Evolutionary conservation across 2,888 invertebrate species (phyloP), one percentile per base, ranked within the genome.

Genomic region (Synanthedon tipuliformis): DNA sequence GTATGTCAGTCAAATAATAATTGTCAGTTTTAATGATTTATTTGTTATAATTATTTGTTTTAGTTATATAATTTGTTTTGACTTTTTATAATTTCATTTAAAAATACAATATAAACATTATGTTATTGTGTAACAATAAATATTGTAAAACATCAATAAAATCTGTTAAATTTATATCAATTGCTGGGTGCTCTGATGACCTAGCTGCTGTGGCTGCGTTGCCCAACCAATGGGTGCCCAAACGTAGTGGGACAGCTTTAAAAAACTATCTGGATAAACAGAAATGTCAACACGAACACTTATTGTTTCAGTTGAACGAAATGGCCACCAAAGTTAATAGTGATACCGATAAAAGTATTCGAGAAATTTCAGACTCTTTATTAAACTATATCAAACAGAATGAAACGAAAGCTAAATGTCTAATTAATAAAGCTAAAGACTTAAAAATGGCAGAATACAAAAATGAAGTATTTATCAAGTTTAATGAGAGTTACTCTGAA

Each of bases 141-240:
- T 45, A 13, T 41, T 41, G n/a, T 45, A 15, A 45, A 45, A 45
- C 10, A 45, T 45, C 45, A 13, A n/a, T 45, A 7, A 45, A 45
- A 0, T 45, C 45, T 13, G 45, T 45, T 2, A 61, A 63, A 50
- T 52, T 62, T 2, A 60, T 69, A 2, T 72, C 72, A 10, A 51
- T 59, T 16, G 58, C 69, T 2, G 74, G 75, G 5, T 81, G 76
- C 57, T 58, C 71, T 3, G 70, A 76, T 16, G 83, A 86, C 56
- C 57, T 63, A 5, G 71, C 71, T 40, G 84, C 78, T 1, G 81
- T 82, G 1, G 75, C 78, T 1, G 57, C 71, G 0, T 60, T 86
- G 41, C 85, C 85, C 3, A 69, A 76, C 5, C 56, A 73, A 3
- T 82, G 78, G 81, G 57, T 61, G 4, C 81, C 81, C 10, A 65